These are phyloP conservation scores for Zaprionus taronus DNA, from an alignment of 1,140 invertebrate genomes.

Conservation along the genomic window DNA sequence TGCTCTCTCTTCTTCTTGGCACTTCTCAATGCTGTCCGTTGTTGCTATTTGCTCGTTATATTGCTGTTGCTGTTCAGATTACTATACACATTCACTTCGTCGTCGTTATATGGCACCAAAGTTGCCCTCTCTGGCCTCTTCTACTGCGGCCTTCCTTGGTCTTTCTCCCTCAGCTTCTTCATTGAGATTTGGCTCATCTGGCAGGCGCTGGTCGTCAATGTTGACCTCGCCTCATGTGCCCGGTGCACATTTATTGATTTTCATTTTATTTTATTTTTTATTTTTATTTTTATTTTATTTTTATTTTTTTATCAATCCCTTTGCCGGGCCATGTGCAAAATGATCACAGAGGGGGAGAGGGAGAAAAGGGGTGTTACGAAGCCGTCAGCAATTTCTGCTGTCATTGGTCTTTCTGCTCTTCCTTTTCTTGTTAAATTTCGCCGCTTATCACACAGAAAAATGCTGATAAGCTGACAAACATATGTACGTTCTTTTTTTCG, in stretches of 20 bases:
- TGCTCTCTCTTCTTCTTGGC: slow-evolving; percentile 39
- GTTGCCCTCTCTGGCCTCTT: no score
- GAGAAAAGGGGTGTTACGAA: neutral
- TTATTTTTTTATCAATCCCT: slow-evolving; percentile 57
- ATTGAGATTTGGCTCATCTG: slow-evolving; percentile 30
- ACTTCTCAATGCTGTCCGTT: slow-evolving; percentile 46
- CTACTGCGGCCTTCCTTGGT: no score
- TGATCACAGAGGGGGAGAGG: neutral
- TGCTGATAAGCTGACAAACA: slow-evolving; percentile 61
- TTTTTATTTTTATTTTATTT: slow-evolving; percentile 40
- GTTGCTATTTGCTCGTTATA: slow-evolving; percentile 10
- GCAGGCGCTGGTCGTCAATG: slow-evolving; percentile 59
- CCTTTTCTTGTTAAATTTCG: slow-evolving; percentile 65
- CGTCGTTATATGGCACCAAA: neutral
- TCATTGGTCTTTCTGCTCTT: slow-evolving; percentile 13
- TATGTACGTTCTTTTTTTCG: slow-evolving; percentile 27
- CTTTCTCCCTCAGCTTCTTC: slow-evolving; percentile 32
- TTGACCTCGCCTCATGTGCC: slow-evolving; percentile 57
- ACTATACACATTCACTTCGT: slow-evolving; percentile 15
- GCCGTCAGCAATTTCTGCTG: slow-evolving; percentile 28
- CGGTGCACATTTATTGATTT: slow-evolving; percentile 49
- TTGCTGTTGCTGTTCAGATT: slow-evolving; percentile 28
- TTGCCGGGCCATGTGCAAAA: slow-evolving; percentile 71
- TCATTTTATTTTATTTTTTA: slow-evolving; percentile 32
- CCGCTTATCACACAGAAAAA: slow-evolving; percentile 70